Base-by-base conservation (phyloP, 2,888 invertebrate genomes). In the Crepidodera aurea region DNA sequence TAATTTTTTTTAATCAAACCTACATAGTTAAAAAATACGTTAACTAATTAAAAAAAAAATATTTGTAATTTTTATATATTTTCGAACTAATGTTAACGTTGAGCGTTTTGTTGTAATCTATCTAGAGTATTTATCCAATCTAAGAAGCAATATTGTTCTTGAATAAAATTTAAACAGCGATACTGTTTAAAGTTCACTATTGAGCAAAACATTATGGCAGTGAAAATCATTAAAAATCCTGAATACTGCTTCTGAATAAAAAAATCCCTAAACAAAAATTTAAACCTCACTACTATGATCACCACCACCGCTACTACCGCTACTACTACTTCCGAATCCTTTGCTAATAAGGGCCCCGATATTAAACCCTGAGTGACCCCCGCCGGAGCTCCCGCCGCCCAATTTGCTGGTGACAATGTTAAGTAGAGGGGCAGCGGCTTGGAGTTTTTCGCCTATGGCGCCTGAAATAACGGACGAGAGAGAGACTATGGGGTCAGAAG, bases 371-470 rank as follows among this genome's bases (percentile, higher is more conserved):
- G 88, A 86, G 25, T 81, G 77, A 50, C 83, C 83, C 1, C 68
- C 66, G 7, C 65, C 60, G 10, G 66, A 63, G 71, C 85, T 85
- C 56, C 83, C 81, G 51, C 84, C 78, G 78, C 87, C 84, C 69
- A 90, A 82, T 81, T 88, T 86, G 71, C 86, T 87, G 34, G 89
- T 88, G 44, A 91, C 83, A 13, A 89, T 82, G 70, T 88, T 88
- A 53, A 92, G 83, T 4, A 84, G 68, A 0, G 85, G 85, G 0
- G 81, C 83, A 6, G 83, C 82, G 18, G 83, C 82, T 58, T 82
- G 80, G 13, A 83, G 75, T 73, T 90, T 89, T 15, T 89, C 87
- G 48, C 89, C 88, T 60, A 92, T 85, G 40, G 90, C 88, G 66
- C 89, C 88, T 0, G 88, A 86, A 69, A 92, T 84, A 56, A 90